Conservation (phyloP, 2,797 vertebrate species). For the Ctenopoma multispine region DNA sequence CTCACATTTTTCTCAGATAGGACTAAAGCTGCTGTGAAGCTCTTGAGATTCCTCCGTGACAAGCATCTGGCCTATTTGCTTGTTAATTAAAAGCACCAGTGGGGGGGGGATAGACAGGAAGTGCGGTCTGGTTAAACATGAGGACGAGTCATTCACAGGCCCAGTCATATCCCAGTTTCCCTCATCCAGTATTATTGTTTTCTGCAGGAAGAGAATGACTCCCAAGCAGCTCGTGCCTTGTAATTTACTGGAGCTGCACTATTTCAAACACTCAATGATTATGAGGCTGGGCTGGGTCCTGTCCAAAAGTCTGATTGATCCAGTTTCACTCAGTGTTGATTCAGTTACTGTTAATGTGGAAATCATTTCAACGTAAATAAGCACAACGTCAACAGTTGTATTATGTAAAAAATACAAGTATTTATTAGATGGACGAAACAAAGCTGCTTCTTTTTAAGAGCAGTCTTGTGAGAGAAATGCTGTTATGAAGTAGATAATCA, state of each 20-base stretch:
- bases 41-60: conserved; percentile 23
- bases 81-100: conserved; percentile 62
- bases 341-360: not conserved
- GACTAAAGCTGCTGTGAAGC: conserved; percentile 13
- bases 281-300: conserved; percentile 10
- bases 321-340: not conserved
- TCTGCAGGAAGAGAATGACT: conserved; percentile 62
- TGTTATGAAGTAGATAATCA: not conserved
- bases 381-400: not conserved
- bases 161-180: conserved; percentile 32
- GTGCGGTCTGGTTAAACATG: conserved; percentile 62
- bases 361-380: not conserved
- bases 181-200: conserved; percentile 63
- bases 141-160: conserved; percentile 43
- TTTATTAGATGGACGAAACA: too few relatives aligned
- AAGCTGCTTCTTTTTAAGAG: not conserved
- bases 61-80: conserved; percentile 37
- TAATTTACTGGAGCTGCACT: conserved; percentile 63
- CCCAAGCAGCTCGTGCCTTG: conserved; percentile 51
- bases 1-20: not conserved
- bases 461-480: not conserved
- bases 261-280: conserved; percentile 41
- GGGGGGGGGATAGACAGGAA: conserved; percentile 55
- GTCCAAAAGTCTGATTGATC: conserved; percentile 8
- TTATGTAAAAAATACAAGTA: too few relatives aligned